A percentile compares a stretch with the other conserved stretches of the same genome.
These are phyloP conservation scores for Taurulus bubalis DNA, from an alignment of 2,113 vertebrate species.

Conservation along the genomic window DNA sequence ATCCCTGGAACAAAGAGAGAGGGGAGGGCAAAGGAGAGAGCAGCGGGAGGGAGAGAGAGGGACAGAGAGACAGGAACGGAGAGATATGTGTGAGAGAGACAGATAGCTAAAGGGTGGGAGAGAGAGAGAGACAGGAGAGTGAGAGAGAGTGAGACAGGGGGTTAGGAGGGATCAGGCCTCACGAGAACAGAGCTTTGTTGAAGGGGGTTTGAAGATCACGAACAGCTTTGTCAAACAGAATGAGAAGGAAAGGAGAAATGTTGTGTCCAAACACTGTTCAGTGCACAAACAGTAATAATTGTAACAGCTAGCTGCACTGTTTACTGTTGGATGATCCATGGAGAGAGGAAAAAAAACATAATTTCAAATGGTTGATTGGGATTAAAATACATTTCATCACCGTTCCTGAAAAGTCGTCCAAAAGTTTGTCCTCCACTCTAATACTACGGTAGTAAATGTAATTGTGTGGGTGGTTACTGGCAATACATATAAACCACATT, in stretches of 20 bases:
- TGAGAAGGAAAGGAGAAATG: conserved; percentile 40
- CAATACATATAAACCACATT: not conserved
- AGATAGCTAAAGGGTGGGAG: conserved; percentile 40
- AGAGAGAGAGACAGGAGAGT: conserved; percentile 46
- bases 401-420: too few species aligned
- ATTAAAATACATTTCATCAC: not conserved
- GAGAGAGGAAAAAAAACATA: not conserved
- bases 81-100: conserved; percentile 41
- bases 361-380: not conserved
- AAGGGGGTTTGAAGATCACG: conserved; percentile 79
- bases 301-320: conserved; percentile 6
- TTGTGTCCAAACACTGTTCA: conserved; percentile 53
- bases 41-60: conserved; percentile 49
- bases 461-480: not conserved
- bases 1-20: conserved; percentile 79
- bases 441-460: too few species aligned
- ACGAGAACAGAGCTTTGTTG: conserved; percentile 73
- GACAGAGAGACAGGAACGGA: conserved; percentile 36
- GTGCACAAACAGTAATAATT: conserved; percentile 6
- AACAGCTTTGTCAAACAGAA: conserved; percentile 73
- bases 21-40: conserved; percentile 68
- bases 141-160: conserved; percentile 35
- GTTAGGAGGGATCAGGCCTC: conserved; percentile 70
- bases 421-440: not conserved
- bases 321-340: conserved; percentile 10